Evolutionary conservation across 1,140 invertebrate species (phyloP).

Genomic region (Physella acuta): DNA sequence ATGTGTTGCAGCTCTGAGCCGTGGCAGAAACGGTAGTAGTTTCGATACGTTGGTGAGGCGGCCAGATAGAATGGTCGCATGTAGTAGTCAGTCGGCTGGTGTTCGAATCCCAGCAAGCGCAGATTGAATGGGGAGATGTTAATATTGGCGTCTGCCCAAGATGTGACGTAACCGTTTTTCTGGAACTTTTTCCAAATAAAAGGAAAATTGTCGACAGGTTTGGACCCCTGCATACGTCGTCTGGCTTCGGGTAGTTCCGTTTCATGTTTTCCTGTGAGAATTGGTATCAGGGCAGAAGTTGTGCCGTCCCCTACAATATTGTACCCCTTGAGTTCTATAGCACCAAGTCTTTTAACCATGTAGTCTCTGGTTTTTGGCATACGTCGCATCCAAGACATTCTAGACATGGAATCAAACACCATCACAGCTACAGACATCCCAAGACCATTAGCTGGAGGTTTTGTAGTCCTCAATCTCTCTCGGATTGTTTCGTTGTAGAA

Average conservation of each 20-base stretch:
- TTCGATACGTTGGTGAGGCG: no score
- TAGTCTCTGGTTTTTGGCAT: slow-evolving; percentile 80
- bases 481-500: slow-evolving; percentile 28
- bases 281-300: slow-evolving; percentile 88
- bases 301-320: slow-evolving; percentile 94
- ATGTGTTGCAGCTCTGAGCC: no score
- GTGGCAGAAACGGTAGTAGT: no score
- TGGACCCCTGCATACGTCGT: slow-evolving; percentile 71
- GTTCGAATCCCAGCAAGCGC: neutral
- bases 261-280: slow-evolving; percentile 83
- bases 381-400: slow-evolving; percentile 81
- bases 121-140: neutral
- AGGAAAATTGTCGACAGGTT: slow-evolving; percentile 75
- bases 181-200: slow-evolving; percentile 59
- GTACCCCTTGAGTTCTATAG: slow-evolving; percentile 76
- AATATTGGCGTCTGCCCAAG: slow-evolving; percentile 61
- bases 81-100: no score
- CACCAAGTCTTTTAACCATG: slow-evolving; percentile 70
- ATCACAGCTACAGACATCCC: slow-evolving; percentile 81
- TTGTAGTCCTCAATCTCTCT: slow-evolving; percentile 11
- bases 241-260: slow-evolving; percentile 65
- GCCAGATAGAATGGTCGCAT: no score
- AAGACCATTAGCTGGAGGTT: slow-evolving; percentile 44
- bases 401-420: slow-evolving; percentile 87
- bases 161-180: slow-evolving; percentile 69